Percentiles rank a stretch among this genome's conserved stretches.
Evolutionary conservation across 2,888 invertebrate species (phyloP).

Genomic region (Hedychridium roseum): DNA sequence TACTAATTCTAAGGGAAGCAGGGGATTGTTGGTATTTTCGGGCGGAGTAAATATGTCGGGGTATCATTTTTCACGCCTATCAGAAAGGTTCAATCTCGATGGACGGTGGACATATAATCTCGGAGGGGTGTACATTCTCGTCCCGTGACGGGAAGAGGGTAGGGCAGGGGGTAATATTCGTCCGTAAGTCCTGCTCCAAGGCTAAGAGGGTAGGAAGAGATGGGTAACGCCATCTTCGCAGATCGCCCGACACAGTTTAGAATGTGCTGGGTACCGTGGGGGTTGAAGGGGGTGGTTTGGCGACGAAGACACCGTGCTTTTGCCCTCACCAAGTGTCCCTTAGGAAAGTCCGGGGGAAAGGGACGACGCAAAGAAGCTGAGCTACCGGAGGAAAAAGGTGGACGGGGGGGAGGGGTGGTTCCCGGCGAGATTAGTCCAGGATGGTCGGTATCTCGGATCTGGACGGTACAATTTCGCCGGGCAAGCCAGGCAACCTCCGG

Average conservation of each 20-base stretch:
- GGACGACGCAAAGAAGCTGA: neutral
- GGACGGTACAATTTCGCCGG: slow-evolving; percentile 7
- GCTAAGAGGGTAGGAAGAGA: slow-evolving; percentile 9
- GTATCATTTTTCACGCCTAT: too few relatives aligned
- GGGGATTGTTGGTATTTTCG: too few relatives aligned
- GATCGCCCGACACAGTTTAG: neutral
- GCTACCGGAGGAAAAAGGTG: neutral
- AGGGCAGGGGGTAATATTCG: too few relatives aligned
- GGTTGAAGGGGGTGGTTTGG: neutral
- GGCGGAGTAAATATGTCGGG: too few relatives aligned
- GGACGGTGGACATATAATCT: too few relatives aligned
- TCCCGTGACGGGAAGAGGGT: too few relatives aligned
- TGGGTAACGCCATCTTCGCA: slow-evolving; percentile 16
- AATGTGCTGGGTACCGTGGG: neutral
- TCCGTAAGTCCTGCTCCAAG: too few relatives aligned
- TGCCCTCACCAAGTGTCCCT: neutral
- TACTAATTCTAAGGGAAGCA: too few relatives aligned
- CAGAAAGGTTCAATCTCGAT: too few relatives aligned
- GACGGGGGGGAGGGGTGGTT: neutral
- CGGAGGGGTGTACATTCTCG: too few relatives aligned
- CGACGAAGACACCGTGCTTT: neutral
- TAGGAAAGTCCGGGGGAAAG: neutral
- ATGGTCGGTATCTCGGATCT: slow-evolving; percentile 11
- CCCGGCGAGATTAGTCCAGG: neutral
- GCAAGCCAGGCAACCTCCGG: slow-evolving; percentile 2